phyloP scores from a whole-genome alignment of 1,140 invertebrate genomes.

The Pemphigus obesinymphae region DNA sequence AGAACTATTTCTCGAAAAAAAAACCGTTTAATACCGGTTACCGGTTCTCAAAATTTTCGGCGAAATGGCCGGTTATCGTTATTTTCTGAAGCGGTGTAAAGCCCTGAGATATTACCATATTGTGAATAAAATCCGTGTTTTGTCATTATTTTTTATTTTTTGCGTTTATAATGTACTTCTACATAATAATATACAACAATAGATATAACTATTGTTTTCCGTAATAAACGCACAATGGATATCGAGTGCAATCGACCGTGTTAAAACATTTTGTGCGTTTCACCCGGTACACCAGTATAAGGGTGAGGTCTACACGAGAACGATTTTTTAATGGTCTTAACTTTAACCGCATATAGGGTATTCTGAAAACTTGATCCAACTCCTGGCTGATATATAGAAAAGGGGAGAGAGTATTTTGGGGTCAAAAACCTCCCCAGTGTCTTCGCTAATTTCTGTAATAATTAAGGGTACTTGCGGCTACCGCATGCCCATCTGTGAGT shows the following conservation, averaged over 20 bases:
- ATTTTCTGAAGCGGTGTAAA: no score
- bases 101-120: no score
- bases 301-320: background rate
- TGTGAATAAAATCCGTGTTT: no score
- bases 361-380: slow-evolving; percentile 1
- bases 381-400: background rate
- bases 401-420: background rate
- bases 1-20: no score
- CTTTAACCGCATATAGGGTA: background rate
- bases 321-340: slow-evolving; percentile 1
- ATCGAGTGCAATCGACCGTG: background rate
- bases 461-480: slow-evolving; percentile 7
- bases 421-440: background rate
- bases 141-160: no score
- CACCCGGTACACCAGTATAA: background rate
- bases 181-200: background rate
- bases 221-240: slow-evolving; percentile 11
- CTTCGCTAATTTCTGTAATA: slow-evolving; percentile 12
- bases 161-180: background rate
- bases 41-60: no score
- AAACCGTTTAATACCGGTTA: no score
- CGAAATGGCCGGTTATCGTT: no score
- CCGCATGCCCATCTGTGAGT: background rate
- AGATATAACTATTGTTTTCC: background rate
- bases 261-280: background rate